Evolutionary conservation across 2,888 invertebrate species (phyloP).

Genomic region (Agelastica alni): DNA sequence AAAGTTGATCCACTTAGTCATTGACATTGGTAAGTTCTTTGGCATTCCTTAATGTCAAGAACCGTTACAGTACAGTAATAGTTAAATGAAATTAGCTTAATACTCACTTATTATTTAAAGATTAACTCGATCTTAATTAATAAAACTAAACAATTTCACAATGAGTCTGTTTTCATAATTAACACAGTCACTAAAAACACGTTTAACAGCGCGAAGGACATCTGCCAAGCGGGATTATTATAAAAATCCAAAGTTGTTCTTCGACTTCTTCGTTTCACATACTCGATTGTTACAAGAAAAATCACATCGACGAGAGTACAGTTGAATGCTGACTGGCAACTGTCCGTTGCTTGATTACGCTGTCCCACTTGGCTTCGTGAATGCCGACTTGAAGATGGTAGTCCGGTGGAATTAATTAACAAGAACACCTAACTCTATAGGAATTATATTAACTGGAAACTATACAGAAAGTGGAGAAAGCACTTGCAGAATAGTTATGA

Average conservation of each 20-base stretch:
- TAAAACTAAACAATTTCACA: slow-evolving; percentile 5
- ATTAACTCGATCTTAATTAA: too few species aligned
- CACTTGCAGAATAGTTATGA: too few species aligned
- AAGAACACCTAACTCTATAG: too few species aligned
- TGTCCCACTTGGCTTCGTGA: slow-evolving; percentile 27
- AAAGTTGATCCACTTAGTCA: too few species aligned
- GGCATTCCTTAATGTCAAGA: too few species aligned
- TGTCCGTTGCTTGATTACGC: slow-evolving; percentile 20
- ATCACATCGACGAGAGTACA: slow-evolving; percentile 16
- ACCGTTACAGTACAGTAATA: too few species aligned
- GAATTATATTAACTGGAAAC: too few species aligned
- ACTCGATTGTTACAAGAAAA: slow-evolving; percentile 7
- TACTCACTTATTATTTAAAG: too few species aligned
- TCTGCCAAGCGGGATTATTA: background rate
- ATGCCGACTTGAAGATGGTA: slow-evolving; percentile 12
- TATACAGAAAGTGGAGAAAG: too few species aligned
- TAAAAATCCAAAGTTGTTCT: slow-evolving; percentile 14
- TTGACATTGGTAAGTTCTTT: too few species aligned
- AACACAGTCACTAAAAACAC: background rate
- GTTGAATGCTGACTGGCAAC: slow-evolving; percentile 31
- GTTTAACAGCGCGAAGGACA: background rate
- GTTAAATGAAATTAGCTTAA: too few species aligned
- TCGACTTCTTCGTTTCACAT: slow-evolving; percentile 8
- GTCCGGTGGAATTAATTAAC: slow-evolving; percentile 8
- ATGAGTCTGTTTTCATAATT: background rate